phyloP scores from a whole-genome alignment of 2,113 vertebrate species.

The Apaloderma vittatum region DNA sequence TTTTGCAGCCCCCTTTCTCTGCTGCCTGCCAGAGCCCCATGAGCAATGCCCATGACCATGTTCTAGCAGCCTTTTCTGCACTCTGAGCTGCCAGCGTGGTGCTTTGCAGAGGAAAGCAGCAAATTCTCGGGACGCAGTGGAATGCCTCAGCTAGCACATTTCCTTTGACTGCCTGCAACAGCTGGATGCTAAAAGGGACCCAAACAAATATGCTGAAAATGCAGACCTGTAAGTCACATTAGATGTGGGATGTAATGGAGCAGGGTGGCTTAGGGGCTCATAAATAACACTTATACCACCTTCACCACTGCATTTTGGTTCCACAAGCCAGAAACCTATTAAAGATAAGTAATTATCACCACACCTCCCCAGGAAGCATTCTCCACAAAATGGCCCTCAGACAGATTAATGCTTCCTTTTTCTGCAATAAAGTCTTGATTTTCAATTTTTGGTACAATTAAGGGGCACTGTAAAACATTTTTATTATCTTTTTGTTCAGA shows the following conservation, averaged over 20 bases:
- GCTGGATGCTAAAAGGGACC: background rate
- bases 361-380: conserved; percentile 36
- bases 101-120: background rate
- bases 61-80: background rate
- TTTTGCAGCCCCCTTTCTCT: background rate
- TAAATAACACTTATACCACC: conserved; percentile 2
- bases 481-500: conserved; percentile 73
- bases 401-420: conserved; percentile 71
- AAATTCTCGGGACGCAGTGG: background rate
- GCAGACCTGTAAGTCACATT: background rate
- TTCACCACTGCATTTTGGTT: background rate
- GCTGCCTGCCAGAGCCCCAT: background rate
- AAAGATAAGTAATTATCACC: conserved; percentile 53
- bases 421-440: conserved; percentile 69
- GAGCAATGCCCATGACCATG: background rate
- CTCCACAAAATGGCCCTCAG: conserved; percentile 54
- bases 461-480: conserved; percentile 70
- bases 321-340: conserved; percentile 41
- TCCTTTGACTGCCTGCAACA: background rate
- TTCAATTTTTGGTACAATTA: conserved; percentile 74
- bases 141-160: background rate
- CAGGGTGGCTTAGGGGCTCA: background rate
- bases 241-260: background rate
- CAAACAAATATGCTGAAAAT: background rate
- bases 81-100: background rate